These are phyloP conservation scores for Clarias fuscus DNA, from an alignment of 2,797 vertebrate species.

Conservation along the genomic window DNA sequence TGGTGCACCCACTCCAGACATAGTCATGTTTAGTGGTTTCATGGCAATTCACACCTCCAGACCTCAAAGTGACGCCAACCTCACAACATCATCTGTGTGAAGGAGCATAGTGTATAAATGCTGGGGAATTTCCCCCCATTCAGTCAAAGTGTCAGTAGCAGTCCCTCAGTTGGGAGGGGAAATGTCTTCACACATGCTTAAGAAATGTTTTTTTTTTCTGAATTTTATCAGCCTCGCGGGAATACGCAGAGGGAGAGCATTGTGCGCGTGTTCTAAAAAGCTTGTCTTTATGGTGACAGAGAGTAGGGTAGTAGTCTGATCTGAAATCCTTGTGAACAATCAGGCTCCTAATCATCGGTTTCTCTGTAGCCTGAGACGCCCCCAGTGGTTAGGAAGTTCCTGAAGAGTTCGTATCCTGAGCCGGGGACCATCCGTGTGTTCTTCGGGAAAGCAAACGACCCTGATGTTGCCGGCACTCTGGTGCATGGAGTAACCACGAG, in stretches of 20 bases:
- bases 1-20: background rate
- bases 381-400: constrained; percentile 73
- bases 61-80: background rate
- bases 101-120: background rate
- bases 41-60: background rate
- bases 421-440: constrained; percentile 75
- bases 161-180: background rate
- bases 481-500: constrained; percentile 75
- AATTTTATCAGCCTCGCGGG: background rate
- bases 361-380: constrained; percentile 76
- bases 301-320: background rate
- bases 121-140: background rate
- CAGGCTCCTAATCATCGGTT: background rate
- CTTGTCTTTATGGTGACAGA: background rate
- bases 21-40: background rate
- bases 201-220: background rate
- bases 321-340: background rate
- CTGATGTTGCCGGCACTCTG: constrained; percentile 71
- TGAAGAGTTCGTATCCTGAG: constrained; percentile 71
- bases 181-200: background rate
- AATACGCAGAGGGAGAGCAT: background rate
- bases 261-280: background rate
- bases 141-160: background rate
- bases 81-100: background rate
- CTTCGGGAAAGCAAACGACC: constrained; percentile 80